Base-by-base conservation (phyloP, 2,888 invertebrate species). In the Asteroscopus sphinx region DNA sequence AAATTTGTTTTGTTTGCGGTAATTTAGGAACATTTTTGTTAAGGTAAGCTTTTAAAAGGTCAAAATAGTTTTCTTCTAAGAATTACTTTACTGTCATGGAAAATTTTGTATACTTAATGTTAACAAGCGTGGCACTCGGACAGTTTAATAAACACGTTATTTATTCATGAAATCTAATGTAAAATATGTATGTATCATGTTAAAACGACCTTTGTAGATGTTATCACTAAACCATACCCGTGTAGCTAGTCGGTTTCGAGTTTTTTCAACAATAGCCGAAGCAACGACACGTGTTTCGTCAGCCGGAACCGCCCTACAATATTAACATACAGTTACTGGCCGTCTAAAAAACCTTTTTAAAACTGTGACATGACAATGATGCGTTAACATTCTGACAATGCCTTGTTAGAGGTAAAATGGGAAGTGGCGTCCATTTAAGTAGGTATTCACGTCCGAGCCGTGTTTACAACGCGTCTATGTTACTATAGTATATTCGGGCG, bases 311-410 rank as follows among this genome's bases (percentile, higher is more conserved):
- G 82, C 85, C 87, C 82, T 72, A 81, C 73, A 72, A 78, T 83
- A 91, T 92, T 92, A 89, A 80, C 91, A 92, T 91, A 91, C 86
- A 86, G 88, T 89, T 88, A 86, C 85, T 78, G 82, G 58, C 80
- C 72, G 73, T 74, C 78, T 78, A 86, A 80, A 82, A 87, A 85
- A 82, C 83, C 81, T 85, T 89, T 89, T 90, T 86, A 83, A 86
- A 85, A 83, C 81, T 89, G 86, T 89, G 89, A 92, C 91, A 90
- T 86, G 87, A 92, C 91, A 90, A 89, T 89, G 89, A 91, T 84
- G 87, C 87, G 91, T 91, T 90, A 91, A 91, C 90, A 87, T 87
- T 84, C 80, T 82, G 80, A 91, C 90, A 90, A 91, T 88, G 77
- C 80, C 69, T 83, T 82, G 88, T 88, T 89, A 88, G 85, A 85